phyloP scores from a whole-genome alignment of 2,113 vertebrate genomes.

The Spermophilus dauricus region DNA sequence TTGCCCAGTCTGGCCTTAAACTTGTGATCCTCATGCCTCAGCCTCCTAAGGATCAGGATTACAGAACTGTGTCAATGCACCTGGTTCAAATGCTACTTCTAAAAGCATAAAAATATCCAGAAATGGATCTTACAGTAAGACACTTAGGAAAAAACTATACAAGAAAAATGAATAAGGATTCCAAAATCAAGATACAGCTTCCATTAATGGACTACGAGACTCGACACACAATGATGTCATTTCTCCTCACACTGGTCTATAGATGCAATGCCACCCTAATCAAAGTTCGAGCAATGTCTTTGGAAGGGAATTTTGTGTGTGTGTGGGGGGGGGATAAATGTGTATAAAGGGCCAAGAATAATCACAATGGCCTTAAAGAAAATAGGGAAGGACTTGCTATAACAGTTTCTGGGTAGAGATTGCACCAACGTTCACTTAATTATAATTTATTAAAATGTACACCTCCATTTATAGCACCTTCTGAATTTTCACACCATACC shows the following conservation, averaged over 20 bases:
- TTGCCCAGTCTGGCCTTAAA: not conserved
- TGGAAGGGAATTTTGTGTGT: not conserved
- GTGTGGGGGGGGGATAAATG: not conserved
- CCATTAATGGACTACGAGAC: not conserved
- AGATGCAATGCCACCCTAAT: not conserved
- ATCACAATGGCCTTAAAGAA: not conserved
- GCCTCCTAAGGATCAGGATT: not conserved
- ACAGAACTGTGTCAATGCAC: not conserved
- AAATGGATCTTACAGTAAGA: not conserved
- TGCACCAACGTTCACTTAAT: not conserved
- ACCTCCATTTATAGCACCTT: not conserved
- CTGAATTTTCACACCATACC: not conserved
- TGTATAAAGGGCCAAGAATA: not conserved
- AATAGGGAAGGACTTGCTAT: not conserved
- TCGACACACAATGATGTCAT: not conserved
- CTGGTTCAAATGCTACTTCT: not conserved
- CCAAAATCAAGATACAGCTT: not conserved
- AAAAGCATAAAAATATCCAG: constrained; percentile 6
- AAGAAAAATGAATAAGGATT: constrained; percentile 38
- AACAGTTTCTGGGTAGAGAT: not conserved
- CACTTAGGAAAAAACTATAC: not conserved
- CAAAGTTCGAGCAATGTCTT: not conserved
- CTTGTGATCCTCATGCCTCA: not conserved
- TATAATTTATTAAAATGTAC: not conserved
- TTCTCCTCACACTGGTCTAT: constrained; percentile 12